Conservation (phyloP, 2,113 vertebrate species). For the Marmota monax region DNA sequence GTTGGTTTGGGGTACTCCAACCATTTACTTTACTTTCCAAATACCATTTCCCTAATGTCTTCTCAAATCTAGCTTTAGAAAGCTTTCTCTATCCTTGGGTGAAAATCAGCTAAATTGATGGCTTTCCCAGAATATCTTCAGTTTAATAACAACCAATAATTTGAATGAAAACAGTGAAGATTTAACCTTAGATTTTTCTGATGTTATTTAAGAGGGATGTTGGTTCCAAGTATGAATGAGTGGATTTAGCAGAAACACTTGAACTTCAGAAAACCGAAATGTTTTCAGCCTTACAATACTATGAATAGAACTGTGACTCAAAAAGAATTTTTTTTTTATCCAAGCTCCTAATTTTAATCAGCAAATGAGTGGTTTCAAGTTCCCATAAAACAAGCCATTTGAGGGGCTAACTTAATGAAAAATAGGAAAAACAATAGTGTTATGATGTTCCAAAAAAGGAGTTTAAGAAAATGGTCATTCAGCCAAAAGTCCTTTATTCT, state of each 20-base stretch:
- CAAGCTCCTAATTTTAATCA: constrained; percentile 45
- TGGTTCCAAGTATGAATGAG: not conserved
- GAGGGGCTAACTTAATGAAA: constrained; percentile 14
- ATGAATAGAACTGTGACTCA: constrained; percentile 10
- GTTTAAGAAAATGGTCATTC: not conserved
- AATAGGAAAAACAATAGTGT: not conserved
- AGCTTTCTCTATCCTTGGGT: not conserved
- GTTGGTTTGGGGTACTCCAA: not conserved
- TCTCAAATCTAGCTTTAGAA: constrained; percentile 30
- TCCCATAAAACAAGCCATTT: not conserved
- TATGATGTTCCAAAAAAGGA: not conserved
- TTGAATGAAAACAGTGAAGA: constrained; percentile 49
- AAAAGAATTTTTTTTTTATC: not conserved
- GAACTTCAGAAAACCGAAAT: constrained; percentile 53
- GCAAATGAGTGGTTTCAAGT: constrained; percentile 2
- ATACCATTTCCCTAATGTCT: not conserved
- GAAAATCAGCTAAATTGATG: not conserved
- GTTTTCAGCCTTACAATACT: not conserved
- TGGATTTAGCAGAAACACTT: constrained; percentile 59
- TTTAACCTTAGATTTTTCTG: constrained; percentile 53
- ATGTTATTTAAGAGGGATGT: not conserved
- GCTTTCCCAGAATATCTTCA: not conserved
- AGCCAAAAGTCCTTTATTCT: constrained; percentile 72
- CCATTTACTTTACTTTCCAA: constrained; percentile 3
- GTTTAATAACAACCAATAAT: constrained; percentile 16